Conservation (phyloP, 2,113 vertebrate genomes). For the Donacobius atricapilla region DNA sequence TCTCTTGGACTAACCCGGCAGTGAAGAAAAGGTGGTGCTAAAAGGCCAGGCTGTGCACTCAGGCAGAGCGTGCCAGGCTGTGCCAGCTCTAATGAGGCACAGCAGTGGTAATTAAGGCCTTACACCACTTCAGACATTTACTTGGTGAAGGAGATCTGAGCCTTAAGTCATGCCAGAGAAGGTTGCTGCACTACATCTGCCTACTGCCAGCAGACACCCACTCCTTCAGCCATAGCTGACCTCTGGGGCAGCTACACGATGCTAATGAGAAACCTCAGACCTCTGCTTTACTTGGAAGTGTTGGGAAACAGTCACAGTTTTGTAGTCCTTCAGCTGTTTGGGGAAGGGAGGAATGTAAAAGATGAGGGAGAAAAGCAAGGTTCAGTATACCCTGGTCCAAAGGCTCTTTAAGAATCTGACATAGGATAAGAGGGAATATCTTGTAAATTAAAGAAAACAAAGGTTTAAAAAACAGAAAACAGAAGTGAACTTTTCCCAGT, state of each 20-base stretch:
- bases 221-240: background rate
- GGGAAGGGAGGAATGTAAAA: background rate
- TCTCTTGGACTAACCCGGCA: fast-evolving
- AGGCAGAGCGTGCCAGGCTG: fast-evolving
- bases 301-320: background rate
- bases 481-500: background rate
- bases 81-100: fast-evolving
- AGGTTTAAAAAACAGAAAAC: background rate
- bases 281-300: background rate
- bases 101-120: background rate
- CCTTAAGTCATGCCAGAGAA: background rate
- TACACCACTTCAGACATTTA: background rate
- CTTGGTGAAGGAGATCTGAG: background rate
- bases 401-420: background rate
- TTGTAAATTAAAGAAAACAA: background rate
- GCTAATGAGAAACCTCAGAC: background rate
- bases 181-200: background rate
- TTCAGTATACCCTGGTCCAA: background rate
- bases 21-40: background rate
- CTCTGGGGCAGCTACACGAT: background rate
- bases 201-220: background rate
- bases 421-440: background rate
- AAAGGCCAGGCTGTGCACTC: background rate
- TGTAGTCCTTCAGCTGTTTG: background rate
- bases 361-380: background rate